Evolutionary conservation across 1,140 invertebrate species (phyloP), one percentile per base, ranked within the genome.

Genomic region (Caenorhabditis inopinata): DNA sequence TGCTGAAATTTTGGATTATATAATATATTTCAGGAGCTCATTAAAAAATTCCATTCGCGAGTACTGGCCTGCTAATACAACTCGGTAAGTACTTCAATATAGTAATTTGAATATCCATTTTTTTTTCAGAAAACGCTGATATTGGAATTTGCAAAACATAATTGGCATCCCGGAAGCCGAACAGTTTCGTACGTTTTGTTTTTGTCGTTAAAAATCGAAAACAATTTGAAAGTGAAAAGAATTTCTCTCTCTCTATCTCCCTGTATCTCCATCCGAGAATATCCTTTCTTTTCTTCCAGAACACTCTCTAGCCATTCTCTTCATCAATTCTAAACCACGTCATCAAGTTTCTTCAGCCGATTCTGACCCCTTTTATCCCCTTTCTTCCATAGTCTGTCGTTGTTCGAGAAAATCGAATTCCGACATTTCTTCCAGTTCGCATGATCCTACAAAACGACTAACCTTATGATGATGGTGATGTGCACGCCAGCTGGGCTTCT

Each of bases 1-100:
- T 79, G 76, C 76, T 78, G 76, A 78, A 78, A 78, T 14, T 11
- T n/a, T 18, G 38, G 38, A 68, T 21, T 58, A 4, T n/a, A 42
- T 42, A 42, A 42, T 42, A 42, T 42, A 42, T 42, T 7, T 42
- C 6, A 14, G 38, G 38, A 42, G 38, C 38, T n/a, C n/a, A n/a
- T n/a, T n/a, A n/a, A n/a, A n/a, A n/a, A n/a, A n/a, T n/a, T n/a
- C n/a, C n/a, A n/a, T n/a, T n/a, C n/a, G n/a, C n/a, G n/a, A n/a
- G n/a, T n/a, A n/a, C n/a, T n/a, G n/a, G n/a, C n/a, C n/a, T n/a
- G n/a, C n/a, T n/a, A n/a, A n/a, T n/a, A n/a, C n/a, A n/a, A n/a
- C n/a, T n/a, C n/a, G n/a, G n/a, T n/a, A n/a, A n/a, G n/a, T n/a
- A n/a, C n/a, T n/a, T n/a, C n/a, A n/a, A n/a, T n/a, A n/a, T n/a